These are phyloP conservation scores for Cyprinodon tularosa DNA, from an alignment of 2,113 vertebrate species.

Conservation along the genomic window DNA sequence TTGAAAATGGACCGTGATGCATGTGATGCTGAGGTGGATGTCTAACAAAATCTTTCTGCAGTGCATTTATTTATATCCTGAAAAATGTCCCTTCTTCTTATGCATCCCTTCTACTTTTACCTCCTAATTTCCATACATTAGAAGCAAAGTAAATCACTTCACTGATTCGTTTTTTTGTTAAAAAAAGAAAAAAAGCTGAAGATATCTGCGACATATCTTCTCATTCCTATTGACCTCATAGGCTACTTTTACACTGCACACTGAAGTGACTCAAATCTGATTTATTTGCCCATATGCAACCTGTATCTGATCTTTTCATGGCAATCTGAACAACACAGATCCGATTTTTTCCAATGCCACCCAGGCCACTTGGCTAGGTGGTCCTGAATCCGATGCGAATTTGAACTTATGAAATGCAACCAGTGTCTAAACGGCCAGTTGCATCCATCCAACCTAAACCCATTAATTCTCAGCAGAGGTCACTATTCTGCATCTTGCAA, in stretches of 20 bases:
- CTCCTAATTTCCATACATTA: not conserved
- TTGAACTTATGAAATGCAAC: too few species aligned
- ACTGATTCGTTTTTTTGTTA: constrained; percentile 25
- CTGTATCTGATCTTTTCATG: too few species aligned
- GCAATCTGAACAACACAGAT: too few species aligned
- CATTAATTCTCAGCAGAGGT: too few species aligned
- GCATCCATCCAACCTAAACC: too few species aligned
- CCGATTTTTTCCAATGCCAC: too few species aligned
- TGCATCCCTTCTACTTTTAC: constrained; percentile 22
- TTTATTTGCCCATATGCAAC: too few species aligned
- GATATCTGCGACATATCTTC: constrained; percentile 20
- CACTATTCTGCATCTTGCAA: too few species aligned
- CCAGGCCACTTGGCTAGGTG: too few species aligned
- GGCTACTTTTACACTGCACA: not conserved
- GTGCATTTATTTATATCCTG: constrained; percentile 8
- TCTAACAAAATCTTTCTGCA: constrained; percentile 37
- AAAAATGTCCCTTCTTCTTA: constrained; percentile 12
- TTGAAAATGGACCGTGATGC: constrained; percentile 50
- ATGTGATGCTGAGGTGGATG: constrained; percentile 37
- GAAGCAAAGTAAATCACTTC: constrained; percentile 25
- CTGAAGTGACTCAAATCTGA: too few species aligned
- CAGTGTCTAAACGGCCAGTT: too few species aligned
- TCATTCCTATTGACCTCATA: constrained; percentile 13
- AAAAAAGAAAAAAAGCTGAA: constrained; percentile 31
- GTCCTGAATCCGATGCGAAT: too few species aligned